Base-by-base conservation (phyloP, 1,140 invertebrate genomes). In the Dysdera silvatica region DNA sequence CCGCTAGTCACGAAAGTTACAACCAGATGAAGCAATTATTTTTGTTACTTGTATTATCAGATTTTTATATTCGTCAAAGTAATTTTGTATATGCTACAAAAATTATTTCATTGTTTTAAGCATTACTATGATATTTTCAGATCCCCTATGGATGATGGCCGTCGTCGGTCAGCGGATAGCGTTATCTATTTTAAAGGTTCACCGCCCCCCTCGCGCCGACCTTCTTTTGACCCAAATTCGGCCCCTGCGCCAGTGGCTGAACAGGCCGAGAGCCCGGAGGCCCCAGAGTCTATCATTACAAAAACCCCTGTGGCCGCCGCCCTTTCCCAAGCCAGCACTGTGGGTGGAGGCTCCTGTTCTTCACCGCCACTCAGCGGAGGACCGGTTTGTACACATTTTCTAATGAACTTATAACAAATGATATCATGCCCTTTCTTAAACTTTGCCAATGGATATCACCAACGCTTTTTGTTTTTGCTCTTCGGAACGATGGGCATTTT, bases 121-220 rank as follows among this genome's bases (percentile, higher is more conserved):
- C n/a, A n/a, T n/a, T n/a, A n/a, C n/a, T n/a, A n/a, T n/a, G n/a
- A n/a, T 48, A 1, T 37, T 59, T 31, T 29, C 32, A 65, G 62
- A 23, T 65, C 55, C 6, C 62, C 62, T 6, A 58, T 58, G 35
- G 54, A 35, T n/a, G 40, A 41, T 20, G 55, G 62, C 18, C 55
- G 62, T 6, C 37, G 55, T 1, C 47, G 62, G 24, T 58, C 62
- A 26, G 59, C 62, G 4, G 62, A 65, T 29, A 65, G 62, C 16
- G 24, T 65, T n/a, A 54, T 55, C 7, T 65, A 65, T 57, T 54
- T 54, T 16, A 65, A 65, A 37, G 55, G 48, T 28, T 58, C 55
- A 16, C 62, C 62, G 20, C 55, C 62, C 28, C 53, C 62, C 14
- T 65, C 62, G 4, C 47, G 62, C 0, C 47, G 54, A 20, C 62